A percentile compares a stretch with the other conserved stretches of the same genome.
phyloP scores from a whole-genome alignment of 2,888 invertebrate species.

The Rhopalosiphum nymphaeae region DNA sequence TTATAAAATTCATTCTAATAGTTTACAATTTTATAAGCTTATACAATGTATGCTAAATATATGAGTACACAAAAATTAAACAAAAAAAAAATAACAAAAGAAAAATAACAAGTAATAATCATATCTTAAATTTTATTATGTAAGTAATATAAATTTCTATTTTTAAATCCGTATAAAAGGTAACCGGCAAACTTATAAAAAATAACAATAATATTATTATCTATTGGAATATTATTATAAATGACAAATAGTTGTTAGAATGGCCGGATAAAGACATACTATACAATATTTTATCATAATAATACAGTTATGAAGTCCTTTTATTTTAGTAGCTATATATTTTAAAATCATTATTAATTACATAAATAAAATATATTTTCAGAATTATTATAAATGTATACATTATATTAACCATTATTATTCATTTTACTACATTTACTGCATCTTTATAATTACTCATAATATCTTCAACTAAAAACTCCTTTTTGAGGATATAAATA shows the following conservation, averaged over 20 bases:
- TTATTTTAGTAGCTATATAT: neutral
- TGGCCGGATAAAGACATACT: neutral
- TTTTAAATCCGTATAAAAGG: neutral
- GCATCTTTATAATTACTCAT: neutral
- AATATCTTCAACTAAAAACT: neutral
- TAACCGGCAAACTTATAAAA: neutral
- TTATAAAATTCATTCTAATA: neutral
- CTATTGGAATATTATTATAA: neutral
- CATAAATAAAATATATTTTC: too few relatives aligned
- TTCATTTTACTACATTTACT: neutral
- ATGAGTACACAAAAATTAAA: neutral
- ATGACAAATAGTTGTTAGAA: neutral
- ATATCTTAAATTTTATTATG: neutral
- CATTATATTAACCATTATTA: neutral
- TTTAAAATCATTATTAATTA: neutral
- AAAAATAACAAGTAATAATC: neutral
- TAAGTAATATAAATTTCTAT: neutral
- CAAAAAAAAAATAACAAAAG: neutral
- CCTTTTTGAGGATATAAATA: neutral
- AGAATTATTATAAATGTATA: too few relatives aligned
- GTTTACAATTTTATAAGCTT: neutral
- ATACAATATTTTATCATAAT: neutral
- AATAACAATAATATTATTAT: neutral
- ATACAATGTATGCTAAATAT: neutral
- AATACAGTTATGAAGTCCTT: neutral